Percentiles rank a stretch among this genome's conserved stretches.
phyloP scores from a whole-genome alignment of 2,797 vertebrate species.

The Onychomys leucogaster region DNA sequence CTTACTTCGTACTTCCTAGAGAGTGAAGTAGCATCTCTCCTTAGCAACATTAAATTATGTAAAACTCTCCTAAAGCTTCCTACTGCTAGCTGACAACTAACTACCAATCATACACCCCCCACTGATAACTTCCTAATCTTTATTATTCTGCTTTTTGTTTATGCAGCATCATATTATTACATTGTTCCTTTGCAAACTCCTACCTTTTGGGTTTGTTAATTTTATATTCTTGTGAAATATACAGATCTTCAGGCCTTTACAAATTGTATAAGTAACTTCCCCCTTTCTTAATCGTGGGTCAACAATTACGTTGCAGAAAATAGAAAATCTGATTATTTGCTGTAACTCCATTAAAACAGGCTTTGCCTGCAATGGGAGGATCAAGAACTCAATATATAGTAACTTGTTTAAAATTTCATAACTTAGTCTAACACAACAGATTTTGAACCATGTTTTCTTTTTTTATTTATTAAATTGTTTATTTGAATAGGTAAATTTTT shows the following conservation, averaged over 20 bases:
- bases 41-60: background rate
- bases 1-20: background rate
- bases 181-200: background rate
- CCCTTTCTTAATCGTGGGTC: background rate
- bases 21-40: background rate
- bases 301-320: background rate
- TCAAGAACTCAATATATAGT: background rate
- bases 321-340: background rate
- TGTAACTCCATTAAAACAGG: background rate
- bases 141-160: background rate
- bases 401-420: background rate
- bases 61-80: background rate
- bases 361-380: background rate
- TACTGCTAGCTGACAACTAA: background rate
- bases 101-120: fast-evolving
- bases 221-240: background rate
- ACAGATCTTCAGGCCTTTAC: background rate
- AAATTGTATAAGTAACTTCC: background rate
- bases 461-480: background rate
- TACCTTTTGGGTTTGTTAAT: background rate
- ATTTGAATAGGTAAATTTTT: background rate
- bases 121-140: background rate
- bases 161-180: fast-evolving
- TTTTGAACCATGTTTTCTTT: background rate
- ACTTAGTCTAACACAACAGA: background rate